Base-by-base conservation (phyloP, 2,797 vertebrate genomes). In the Labeo calbasu region DNA sequence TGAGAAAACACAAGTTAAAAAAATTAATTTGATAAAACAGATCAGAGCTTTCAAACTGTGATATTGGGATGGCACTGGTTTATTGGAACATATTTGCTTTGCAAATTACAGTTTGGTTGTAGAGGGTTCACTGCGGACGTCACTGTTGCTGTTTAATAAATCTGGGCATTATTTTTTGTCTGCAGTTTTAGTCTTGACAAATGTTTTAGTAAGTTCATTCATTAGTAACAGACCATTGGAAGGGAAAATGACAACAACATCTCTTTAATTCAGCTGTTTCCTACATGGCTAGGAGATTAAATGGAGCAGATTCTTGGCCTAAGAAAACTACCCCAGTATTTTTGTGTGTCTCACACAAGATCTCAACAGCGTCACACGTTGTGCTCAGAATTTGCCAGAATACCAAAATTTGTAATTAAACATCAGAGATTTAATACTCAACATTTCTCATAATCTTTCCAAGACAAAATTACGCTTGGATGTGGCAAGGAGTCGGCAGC, bases 61-160 rank as follows among this genome's bases (percentile, higher is more conserved):
- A 77, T 63, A 48, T 48, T 77, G 55, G 40, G 13, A 23, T 59
- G 17, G 43, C 46, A 14, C n/a, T 61, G 14, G n/a, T n/a, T 46
- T 43, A 23, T 61, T 77, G 10, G 36, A 61, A 61, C 14, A 61
- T 80, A 73, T 23, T 63, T 81, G 55, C 40, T 57, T 76, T 57
- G 53, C 17, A 71, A 15, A 81, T 71, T 43, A 68, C 15, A 19
- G 14, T 32, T 70, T 69, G 63, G 5, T 66, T 79, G 50, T 66
- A 17, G 19, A 79, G 21, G 10, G 50, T 25, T 70, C 17, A 57
- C 36, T 57, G 11, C 4, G 1, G 65, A 51, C 25, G 17, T 72
- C 15, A 32, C 11, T 15, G 28, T 57, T 80, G 40, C 72, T 59
- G 25, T 19, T 71, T 23, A 72, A 2, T 13, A 69, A 43, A 68